Evolutionary conservation across 2,113 vertebrate species (phyloP).

Genomic region (Nycticryphes semicollaris): DNA sequence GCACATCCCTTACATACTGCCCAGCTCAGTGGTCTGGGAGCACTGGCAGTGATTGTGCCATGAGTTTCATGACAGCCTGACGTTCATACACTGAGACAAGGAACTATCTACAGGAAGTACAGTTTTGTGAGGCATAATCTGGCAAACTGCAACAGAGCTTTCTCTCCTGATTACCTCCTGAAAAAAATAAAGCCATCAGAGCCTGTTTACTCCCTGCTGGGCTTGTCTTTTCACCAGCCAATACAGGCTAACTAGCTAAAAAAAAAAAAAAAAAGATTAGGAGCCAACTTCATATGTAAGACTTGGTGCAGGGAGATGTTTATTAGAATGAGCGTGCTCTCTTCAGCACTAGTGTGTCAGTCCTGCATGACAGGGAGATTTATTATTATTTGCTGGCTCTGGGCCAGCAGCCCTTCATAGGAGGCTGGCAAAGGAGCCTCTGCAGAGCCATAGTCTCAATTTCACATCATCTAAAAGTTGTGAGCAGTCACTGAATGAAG

Average conservation of each 20-base stretch:
- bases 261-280: background rate
- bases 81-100: background rate
- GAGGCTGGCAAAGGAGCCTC: background rate
- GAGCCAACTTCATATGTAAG: background rate
- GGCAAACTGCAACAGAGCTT: background rate
- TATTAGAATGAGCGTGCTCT: background rate
- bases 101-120: background rate
- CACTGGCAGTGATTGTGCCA: fast-evolving
- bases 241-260: background rate
- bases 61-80: background rate
- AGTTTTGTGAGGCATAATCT: background rate
- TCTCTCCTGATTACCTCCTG: background rate
- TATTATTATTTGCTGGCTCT: background rate
- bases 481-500: background rate
- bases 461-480: background rate
- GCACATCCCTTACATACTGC: background rate
- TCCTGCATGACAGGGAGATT: background rate
- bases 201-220: background rate
- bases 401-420: background rate
- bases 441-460: background rate
- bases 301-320: background rate
- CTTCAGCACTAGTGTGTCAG: background rate
- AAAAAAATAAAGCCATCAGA: background rate
- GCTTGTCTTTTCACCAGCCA: background rate
- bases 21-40: background rate